Conservation (phyloP, 2,888 invertebrate genomes). For the Anarsia innoxiella region DNA sequence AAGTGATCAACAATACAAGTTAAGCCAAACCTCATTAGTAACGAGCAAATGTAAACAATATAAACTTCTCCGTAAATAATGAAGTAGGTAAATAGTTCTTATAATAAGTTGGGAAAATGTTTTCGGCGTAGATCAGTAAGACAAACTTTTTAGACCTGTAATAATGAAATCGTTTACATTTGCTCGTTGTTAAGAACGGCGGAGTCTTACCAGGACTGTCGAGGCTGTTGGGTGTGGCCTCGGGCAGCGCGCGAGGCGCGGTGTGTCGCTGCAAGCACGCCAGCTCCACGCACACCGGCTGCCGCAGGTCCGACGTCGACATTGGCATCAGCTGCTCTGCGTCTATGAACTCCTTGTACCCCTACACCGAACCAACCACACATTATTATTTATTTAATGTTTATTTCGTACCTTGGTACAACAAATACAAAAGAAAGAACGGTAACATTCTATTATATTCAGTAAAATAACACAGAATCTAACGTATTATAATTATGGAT, state of each 20-base stretch:
- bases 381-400: no score
- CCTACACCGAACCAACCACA: slow-evolving; percentile 68
- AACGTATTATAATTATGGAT: no score
- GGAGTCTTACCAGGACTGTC: slow-evolving; percentile 68
- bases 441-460: no score
- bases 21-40: no score
- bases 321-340: slow-evolving; percentile 92
- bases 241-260: slow-evolving; percentile 67
- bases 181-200: slow-evolving; percentile 14
- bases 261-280: slow-evolving; percentile 78
- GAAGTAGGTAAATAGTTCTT: no score
- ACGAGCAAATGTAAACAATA: slow-evolving; percentile 22
- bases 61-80: background rate
- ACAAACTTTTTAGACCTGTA: no score
- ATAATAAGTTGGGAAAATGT: no score
- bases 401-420: no score
- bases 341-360: slow-evolving; percentile 93
- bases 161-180: slow-evolving; percentile 27
- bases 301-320: slow-evolving; percentile 88
- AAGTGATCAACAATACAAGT: background rate
- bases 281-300: slow-evolving; percentile 88
- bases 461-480: no score
- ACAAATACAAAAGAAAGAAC: no score
- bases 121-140: no score
- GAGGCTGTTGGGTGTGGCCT: slow-evolving; percentile 68